A percentile compares a stretch with the other conserved stretches of the same genome.
These are phyloP conservation scores for Chitala chitala DNA, from an alignment of 2,113 vertebrate species.

Conservation along the genomic window DNA sequence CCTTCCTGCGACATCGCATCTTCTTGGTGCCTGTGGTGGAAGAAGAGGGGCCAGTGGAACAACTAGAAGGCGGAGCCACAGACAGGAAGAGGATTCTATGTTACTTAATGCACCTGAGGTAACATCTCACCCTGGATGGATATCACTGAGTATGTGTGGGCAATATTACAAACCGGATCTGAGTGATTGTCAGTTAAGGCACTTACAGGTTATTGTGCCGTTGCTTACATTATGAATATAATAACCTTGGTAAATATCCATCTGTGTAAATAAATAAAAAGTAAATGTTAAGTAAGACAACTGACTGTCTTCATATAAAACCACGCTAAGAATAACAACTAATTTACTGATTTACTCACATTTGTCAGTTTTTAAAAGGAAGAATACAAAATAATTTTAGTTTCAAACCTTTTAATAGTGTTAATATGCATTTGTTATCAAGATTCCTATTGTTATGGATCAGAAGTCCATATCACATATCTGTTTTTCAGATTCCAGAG, in stretches of 20 bases:
- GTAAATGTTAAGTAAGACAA: no score
- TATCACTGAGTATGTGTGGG: not conserved
- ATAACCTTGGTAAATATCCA: no score
- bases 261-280: no score
- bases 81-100: constrained; percentile 85
- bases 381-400: not conserved
- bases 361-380: not conserved
- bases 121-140: not conserved
- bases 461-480: not conserved
- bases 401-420: not conserved
- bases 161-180: no score
- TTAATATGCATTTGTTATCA: not conserved
- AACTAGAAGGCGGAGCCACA: not conserved
- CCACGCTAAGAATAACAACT: no score
- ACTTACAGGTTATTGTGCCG: no score
- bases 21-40: constrained; percentile 89
- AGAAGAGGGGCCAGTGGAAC: constrained; percentile 29
- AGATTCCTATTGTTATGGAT: not conserved
- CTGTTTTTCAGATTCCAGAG: constrained; percentile 82
- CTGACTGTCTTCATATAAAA: no score
- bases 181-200: no score
- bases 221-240: no score
- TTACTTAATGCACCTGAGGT: constrained; percentile 98
- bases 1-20: constrained; percentile 94
- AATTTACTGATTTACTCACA: not conserved